Conservation (phyloP, 2,113 vertebrate species). For the Myiagra hebetior region DNA sequence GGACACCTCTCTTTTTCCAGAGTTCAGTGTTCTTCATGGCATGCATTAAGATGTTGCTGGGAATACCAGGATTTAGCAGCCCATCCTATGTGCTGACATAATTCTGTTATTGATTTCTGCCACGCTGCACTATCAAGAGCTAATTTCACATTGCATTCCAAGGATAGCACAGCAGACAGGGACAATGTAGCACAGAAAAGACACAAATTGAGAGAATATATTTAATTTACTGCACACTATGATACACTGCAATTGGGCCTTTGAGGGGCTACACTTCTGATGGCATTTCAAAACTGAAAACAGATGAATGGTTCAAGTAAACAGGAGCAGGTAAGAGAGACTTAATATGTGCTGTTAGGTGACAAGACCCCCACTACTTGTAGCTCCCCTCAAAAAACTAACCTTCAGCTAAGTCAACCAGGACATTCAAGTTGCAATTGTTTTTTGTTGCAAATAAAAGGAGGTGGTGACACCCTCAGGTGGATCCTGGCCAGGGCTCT, state of each 20-base stretch:
- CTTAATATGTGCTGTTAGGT: neutral
- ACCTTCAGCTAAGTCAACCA: neutral
- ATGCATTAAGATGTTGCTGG: neutral
- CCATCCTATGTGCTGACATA: neutral
- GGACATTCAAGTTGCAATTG: neutral
- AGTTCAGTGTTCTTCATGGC: neutral
- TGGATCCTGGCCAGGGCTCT: neutral
- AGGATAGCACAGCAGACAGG: neutral
- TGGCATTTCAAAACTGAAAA: neutral
- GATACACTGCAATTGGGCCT: neutral
- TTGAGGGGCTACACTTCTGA: neutral
- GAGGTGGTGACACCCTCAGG: neutral
- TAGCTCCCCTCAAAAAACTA: neutral
- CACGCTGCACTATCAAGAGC: neutral
- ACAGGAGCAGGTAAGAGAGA: neutral
- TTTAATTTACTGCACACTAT: neutral
- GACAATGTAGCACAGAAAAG: neutral
- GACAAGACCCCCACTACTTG: neutral
- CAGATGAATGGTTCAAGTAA: neutral
- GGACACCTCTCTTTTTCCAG: neutral
- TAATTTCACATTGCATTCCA: slow-evolving; percentile 47
- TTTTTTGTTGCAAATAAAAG: neutral
- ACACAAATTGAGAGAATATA: neutral
- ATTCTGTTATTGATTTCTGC: slow-evolving; percentile 57
- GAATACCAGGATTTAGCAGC: neutral